Percentiles rank a stretch among this genome's conserved stretches.
Conservation (phyloP, 2,113 vertebrate genomes). For the Danionella cerebrum region DNA sequence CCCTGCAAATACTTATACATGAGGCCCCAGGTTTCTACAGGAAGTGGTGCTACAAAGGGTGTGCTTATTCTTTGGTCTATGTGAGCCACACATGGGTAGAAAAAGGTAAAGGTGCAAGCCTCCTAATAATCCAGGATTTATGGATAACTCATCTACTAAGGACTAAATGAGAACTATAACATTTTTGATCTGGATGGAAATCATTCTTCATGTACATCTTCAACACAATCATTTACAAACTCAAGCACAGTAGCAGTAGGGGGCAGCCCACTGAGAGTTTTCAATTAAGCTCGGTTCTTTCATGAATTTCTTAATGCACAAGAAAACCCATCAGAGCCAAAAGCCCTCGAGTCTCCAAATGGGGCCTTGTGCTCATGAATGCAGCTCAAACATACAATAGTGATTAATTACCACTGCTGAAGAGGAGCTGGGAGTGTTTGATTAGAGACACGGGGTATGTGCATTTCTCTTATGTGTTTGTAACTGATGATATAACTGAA, state of each 20-base stretch:
- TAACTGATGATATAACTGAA: neutral
- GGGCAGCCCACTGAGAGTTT: neutral
- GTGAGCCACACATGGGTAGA: too few relatives aligned
- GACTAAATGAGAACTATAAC: too few relatives aligned
- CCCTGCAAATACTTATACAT: too few relatives aligned
- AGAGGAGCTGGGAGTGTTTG: slow-evolving; percentile 8
- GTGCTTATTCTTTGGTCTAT: too few relatives aligned
- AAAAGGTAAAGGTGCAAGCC: too few relatives aligned
- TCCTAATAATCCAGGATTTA: too few relatives aligned
- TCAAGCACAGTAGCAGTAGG: neutral
- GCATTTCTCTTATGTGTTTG: neutral
- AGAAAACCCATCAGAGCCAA: neutral
- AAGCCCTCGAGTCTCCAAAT: slow-evolving; percentile 4
- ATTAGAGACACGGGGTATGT: neutral
- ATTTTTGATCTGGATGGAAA: neutral
- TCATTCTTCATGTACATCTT: neutral
- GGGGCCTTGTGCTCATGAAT: slow-evolving; percentile 4
- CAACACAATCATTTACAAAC: neutral
- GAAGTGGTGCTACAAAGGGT: too few relatives aligned
- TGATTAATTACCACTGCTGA: slow-evolving; percentile 10
- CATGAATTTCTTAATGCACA: neutral
- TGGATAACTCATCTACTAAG: too few relatives aligned
- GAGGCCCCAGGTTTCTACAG: too few relatives aligned
- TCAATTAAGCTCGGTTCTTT: neutral
- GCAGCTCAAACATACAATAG: slow-evolving; percentile 17